Conservation (phyloP, 2,797 vertebrate genomes). For the Bradypodion pumilum region DNA sequence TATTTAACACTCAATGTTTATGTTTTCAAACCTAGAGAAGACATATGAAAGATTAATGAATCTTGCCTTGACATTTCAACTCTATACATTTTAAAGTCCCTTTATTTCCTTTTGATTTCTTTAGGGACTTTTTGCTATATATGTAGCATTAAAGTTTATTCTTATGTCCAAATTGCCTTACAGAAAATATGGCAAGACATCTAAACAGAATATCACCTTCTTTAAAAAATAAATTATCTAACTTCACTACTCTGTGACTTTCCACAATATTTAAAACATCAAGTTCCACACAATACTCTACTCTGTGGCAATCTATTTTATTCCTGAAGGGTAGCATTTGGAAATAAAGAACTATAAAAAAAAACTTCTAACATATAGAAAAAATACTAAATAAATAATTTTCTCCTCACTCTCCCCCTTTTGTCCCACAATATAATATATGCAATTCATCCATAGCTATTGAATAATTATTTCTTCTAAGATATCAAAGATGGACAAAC, state of each 20-base stretch:
- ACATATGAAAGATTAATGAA: conserved; percentile 27
- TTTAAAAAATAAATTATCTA: conserved; percentile 59
- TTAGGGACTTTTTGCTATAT: conserved; percentile 52
- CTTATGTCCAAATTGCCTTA: conserved; percentile 47
- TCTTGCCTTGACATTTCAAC: conserved; percentile 47
- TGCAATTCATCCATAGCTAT: neutral
- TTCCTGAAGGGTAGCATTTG: conserved; percentile 42
- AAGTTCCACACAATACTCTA: conserved; percentile 55
- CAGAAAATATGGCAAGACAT: conserved; percentile 61
- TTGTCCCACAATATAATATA: neutral
- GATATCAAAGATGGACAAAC: neutral
- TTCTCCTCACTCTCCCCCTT: no score
- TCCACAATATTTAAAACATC: conserved; percentile 60
- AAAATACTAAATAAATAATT: neutral
- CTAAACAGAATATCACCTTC: conserved; percentile 59
- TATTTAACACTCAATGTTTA: conserved; percentile 28
- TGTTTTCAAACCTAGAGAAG: conserved; percentile 19
- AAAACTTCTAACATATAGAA: conserved; percentile 24
- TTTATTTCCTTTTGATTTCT: conserved; percentile 58
- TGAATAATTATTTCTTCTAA: neutral
- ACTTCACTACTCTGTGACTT: conserved; percentile 54
- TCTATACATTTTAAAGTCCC: conserved; percentile 50
- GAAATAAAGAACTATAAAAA: conserved; percentile 19
- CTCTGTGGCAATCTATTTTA: conserved; percentile 47
- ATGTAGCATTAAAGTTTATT: conserved; percentile 54